Conservation (phyloP, 2,888 invertebrate species). For the Drepana falcataria region DNA sequence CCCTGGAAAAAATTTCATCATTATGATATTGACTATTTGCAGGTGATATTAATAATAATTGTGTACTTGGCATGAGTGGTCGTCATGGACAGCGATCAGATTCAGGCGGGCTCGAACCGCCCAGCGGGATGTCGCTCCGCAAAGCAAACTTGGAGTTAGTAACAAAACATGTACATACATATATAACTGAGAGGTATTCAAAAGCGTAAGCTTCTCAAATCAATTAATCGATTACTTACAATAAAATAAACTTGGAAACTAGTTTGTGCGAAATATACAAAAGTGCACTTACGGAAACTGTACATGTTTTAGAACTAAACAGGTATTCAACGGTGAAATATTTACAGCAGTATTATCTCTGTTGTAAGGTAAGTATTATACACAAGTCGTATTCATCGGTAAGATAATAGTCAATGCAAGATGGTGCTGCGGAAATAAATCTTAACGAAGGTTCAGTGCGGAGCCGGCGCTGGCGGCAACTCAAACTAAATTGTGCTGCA, state of each 20-base stretch:
- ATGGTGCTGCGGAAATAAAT: slow-evolving; percentile 79
- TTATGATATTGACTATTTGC: slow-evolving; percentile 64
- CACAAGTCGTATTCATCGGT: slow-evolving; percentile 71
- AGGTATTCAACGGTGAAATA: slow-evolving; percentile 73
- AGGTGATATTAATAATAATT: slow-evolving; percentile 39
- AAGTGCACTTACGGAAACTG: slow-evolving; percentile 78
- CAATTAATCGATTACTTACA: slow-evolving; percentile 67
- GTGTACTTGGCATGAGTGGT: slow-evolving; percentile 60
- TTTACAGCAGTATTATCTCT: slow-evolving; percentile 75
- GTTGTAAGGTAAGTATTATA: slow-evolving; percentile 69
- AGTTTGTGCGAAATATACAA: slow-evolving; percentile 78
- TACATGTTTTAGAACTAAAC: slow-evolving; percentile 81
- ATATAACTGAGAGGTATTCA: slow-evolving; percentile 71
- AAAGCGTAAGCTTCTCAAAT: slow-evolving; percentile 79
- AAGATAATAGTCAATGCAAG: slow-evolving; percentile 76
- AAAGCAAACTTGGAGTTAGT: slow-evolving; percentile 71
- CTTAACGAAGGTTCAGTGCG: slow-evolving; percentile 72
- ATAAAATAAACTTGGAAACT: slow-evolving; percentile 75
- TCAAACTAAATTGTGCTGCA: slow-evolving; percentile 85
- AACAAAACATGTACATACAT: slow-evolving; percentile 79
- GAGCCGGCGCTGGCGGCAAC: slow-evolving; percentile 81
- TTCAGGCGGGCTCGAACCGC: slow-evolving; percentile 56
- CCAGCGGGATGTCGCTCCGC: slow-evolving; percentile 43
- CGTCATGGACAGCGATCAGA: slow-evolving; percentile 52
- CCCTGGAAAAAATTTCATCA: slow-evolving; percentile 76